Percentiles rank a stretch among this genome's conserved stretches.
Conservation (phyloP, 2,797 vertebrate genomes). For the Sandelia bainsii region DNA sequence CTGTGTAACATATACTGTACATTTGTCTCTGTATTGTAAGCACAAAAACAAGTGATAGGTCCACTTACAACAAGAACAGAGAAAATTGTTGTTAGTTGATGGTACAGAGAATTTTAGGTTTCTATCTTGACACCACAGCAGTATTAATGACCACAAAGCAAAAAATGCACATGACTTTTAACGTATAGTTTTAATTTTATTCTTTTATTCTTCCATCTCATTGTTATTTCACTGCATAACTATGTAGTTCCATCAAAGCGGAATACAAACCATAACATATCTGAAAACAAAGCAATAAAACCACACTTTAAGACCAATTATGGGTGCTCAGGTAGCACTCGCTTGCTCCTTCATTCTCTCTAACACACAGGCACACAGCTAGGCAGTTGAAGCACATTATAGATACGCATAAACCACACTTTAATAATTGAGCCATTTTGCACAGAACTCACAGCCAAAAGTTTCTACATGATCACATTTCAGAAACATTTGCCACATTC, state of each 20-base stretch:
- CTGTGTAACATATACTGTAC: too few species aligned
- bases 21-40: too few species aligned
- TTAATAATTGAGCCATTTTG: slow-evolving; percentile 42
- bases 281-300: slow-evolving; percentile 75
- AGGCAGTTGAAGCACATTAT: slow-evolving; percentile 1
- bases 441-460: slow-evolving; percentile 35
- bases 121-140: slow-evolving; percentile 33
- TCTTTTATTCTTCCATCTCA: slow-evolving; percentile 35
- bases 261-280: slow-evolving; percentile 67
- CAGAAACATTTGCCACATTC: slow-evolving; percentile 44
- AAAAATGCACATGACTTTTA: slow-evolving; percentile 50
- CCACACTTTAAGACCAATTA: slow-evolving; percentile 81
- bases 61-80: too few species aligned
- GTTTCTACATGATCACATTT: slow-evolving; percentile 53
- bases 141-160: slow-evolving; percentile 47
- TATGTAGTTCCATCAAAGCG: slow-evolving; percentile 82
- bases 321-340: slow-evolving; percentile 77
- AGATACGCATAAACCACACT: background rate
- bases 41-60: too few species aligned
- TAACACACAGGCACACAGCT: slow-evolving; percentile 13
- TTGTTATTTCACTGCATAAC: slow-evolving; percentile 82
- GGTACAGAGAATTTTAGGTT: too few species aligned
- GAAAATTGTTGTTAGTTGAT: too few species aligned
- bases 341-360: slow-evolving; percentile 29
- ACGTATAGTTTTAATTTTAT: slow-evolving; percentile 61